Conservation (phyloP, 2,797 vertebrate species). For the Lepilemur ruficaudatus region DNA sequence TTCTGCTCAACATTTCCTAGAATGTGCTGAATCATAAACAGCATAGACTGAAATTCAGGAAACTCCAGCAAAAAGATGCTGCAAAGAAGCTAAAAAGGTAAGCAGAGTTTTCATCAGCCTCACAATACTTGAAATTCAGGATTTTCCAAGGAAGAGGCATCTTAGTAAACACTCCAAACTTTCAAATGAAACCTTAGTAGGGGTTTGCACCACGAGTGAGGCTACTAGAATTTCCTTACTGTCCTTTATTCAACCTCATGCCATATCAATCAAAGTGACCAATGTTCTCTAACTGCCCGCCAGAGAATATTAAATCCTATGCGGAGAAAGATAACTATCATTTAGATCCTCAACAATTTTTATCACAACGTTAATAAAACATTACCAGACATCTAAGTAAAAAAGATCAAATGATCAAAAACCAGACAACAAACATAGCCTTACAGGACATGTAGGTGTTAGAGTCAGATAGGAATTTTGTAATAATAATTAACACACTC, state of each 20-base stretch:
- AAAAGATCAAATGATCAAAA: constrained; percentile 54
- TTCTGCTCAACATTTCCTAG: neutral
- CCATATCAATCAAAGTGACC: neutral
- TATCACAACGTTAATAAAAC: constrained; percentile 36
- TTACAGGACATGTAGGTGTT: neutral
- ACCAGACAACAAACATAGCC: constrained; percentile 2
- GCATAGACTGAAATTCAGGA: neutral
- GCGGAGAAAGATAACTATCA: neutral
- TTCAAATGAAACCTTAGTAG: constrained; percentile 4
- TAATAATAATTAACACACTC: neutral
- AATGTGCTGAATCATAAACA: neutral
- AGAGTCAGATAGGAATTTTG: neutral
- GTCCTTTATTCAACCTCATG: neutral
- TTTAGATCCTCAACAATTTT: neutral
- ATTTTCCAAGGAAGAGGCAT: neutral
- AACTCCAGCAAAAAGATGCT: neutral
- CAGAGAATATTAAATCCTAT: constrained; percentile 26
- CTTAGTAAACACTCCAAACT: constrained; percentile 5
- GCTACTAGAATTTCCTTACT: neutral
- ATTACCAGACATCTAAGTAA: neutral
- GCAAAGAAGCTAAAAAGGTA: neutral
- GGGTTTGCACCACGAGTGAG: neutral
- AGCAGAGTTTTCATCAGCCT: neutral
- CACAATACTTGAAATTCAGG: neutral
- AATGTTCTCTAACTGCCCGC: neutral